phyloP scores from a whole-genome alignment of 2,113 vertebrate species.

The Ondatra zibethicus region DNA sequence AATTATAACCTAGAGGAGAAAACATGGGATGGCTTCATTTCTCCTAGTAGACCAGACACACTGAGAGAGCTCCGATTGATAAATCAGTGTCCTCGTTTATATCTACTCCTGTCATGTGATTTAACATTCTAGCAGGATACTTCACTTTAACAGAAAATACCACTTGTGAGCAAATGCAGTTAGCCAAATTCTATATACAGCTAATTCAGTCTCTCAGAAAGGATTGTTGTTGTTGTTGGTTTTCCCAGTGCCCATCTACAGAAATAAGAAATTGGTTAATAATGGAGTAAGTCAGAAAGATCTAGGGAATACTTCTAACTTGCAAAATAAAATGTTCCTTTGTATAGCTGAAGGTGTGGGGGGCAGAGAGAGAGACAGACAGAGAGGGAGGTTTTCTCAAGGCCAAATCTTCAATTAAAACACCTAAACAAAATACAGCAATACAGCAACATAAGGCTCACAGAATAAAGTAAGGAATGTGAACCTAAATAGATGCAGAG shows the following conservation, averaged over 20 bases:
- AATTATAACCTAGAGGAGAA: constrained; percentile 53
- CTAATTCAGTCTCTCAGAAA: constrained; percentile 29
- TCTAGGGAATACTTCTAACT: not conserved
- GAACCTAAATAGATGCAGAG: not conserved
- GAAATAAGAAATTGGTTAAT: not conserved
- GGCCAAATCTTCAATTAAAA: not conserved
- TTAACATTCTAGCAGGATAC: not conserved
- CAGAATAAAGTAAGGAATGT: not conserved
- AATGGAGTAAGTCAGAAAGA: not conserved
- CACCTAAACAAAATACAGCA: constrained; percentile 3
- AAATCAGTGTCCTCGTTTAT: not conserved
- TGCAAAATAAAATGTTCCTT: not conserved
- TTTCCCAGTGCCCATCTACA: not conserved
- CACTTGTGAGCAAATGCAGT: constrained; percentile 28
- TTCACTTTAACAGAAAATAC: constrained; percentile 2
- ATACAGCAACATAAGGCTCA: not conserved
- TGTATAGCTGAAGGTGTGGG: not conserved
- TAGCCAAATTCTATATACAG: not conserved
- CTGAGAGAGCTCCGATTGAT: not conserved
- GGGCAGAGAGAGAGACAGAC: not conserved
- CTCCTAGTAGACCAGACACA: not conserved
- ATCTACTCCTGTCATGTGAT: not conserved
- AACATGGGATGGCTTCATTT: not conserved
- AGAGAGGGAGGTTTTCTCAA: not conserved
- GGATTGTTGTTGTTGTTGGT: not conserved